Evolutionary conservation across 1,140 invertebrate genomes (phyloP).

Genomic region (Venustaconcha ellipsiformis): DNA sequence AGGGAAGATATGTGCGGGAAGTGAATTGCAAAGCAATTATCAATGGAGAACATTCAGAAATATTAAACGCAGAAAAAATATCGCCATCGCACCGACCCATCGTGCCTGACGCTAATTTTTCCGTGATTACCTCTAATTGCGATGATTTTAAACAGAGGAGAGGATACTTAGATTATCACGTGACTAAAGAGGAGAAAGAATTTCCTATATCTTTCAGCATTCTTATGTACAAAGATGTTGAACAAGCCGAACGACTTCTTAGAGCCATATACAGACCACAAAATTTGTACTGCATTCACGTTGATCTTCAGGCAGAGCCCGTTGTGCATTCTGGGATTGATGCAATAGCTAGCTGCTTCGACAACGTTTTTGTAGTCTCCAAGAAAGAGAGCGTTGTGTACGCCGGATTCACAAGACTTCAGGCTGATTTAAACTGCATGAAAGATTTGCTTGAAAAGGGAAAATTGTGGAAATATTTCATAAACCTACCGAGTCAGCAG

Average conservation of each 20-base stretch:
- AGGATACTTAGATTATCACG: slow-evolving; percentile 23
- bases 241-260: slow-evolving; percentile 58
- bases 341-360: slow-evolving; percentile 49
- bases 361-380: slow-evolving; percentile 55
- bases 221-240: slow-evolving; percentile 43
- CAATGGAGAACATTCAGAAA: background rate
- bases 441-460: slow-evolving; percentile 31
- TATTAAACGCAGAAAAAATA: background rate
- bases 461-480: slow-evolving; percentile 49
- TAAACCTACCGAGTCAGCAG: slow-evolving; percentile 54
- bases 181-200: slow-evolving; percentile 38
- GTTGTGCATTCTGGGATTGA: slow-evolving; percentile 6
- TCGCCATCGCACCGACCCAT: no score
- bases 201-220: slow-evolving; percentile 57
- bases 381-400: slow-evolving; percentile 47
- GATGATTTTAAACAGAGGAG: slow-evolving; percentile 13
- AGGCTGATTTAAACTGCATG: slow-evolving; percentile 56
- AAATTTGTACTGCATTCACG: slow-evolving; percentile 64
- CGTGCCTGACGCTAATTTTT: no score
- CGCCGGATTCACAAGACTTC: slow-evolving; percentile 38
- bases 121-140: no score
- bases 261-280: slow-evolving; percentile 60
- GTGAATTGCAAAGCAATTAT: background rate
- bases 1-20: background rate
- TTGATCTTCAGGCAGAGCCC: slow-evolving; percentile 49